These are phyloP conservation scores for Struthidea cinerea DNA, from an alignment of 2,113 vertebrate species.

Conservation along the genomic window DNA sequence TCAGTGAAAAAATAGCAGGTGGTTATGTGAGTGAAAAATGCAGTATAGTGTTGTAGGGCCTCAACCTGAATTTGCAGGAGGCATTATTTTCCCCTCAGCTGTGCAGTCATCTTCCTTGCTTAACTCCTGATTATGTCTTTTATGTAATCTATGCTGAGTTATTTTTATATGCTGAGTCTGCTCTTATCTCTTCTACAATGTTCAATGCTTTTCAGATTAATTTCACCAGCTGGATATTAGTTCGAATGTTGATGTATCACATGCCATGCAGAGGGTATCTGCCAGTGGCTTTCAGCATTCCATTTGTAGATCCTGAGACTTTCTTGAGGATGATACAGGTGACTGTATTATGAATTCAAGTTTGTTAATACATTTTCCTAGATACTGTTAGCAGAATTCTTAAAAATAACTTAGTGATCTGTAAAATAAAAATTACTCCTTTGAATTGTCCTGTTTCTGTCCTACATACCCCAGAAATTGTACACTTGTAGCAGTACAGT, in stretches of 20 bases:
- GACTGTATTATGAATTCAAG: neutral
- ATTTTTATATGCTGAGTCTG: neutral
- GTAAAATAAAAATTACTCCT: neutral
- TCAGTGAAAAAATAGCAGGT: neutral
- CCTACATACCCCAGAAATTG: neutral
- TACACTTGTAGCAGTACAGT: neutral
- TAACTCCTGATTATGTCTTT: neutral
- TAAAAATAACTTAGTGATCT: neutral
- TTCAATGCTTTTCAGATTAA: neutral
- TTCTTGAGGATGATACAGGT: neutral
- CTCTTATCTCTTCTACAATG: neutral
- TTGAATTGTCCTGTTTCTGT: neutral
- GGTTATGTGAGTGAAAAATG: neutral
- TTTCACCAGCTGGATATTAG: neutral
- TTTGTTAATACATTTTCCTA: neutral
- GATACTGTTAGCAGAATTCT: neutral
- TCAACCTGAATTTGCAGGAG: neutral
- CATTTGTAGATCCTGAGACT: neutral
- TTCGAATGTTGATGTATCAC: neutral
- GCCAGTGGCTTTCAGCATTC: neutral
- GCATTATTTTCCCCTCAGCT: neutral
- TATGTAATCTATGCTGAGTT: neutral
- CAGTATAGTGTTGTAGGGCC: neutral
- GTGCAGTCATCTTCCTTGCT: neutral
- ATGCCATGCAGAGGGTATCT: neutral